A percentile compares a stretch with the other conserved stretches of the same genome.
These are phyloP conservation scores for Andrena dorsata DNA, from an alignment of 2,888 invertebrate genomes.

Conservation along the genomic window DNA sequence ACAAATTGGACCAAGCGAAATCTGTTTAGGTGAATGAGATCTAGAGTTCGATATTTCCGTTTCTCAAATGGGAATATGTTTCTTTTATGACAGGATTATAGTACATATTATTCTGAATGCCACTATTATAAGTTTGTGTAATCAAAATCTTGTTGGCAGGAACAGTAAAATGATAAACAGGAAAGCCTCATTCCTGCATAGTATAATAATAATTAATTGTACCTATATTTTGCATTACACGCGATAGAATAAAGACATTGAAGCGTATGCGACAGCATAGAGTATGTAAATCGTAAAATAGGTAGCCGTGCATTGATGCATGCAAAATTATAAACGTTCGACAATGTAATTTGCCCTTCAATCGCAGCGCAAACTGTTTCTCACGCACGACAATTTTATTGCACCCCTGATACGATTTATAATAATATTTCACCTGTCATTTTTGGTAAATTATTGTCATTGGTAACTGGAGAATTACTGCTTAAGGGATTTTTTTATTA, in stretches of 20 bases:
- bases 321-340: constrained; percentile 15
- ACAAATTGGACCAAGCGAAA: too few species aligned
- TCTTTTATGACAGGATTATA: too few species aligned
- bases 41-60: too few species aligned
- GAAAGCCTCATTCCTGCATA: too few species aligned
- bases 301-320: background rate
- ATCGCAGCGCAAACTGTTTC: constrained; percentile 3
- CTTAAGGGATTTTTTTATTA: too few species aligned
- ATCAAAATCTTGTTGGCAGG: too few species aligned
- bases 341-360: constrained; percentile 26
- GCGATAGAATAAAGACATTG: background rate
- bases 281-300: constrained; percentile 13
- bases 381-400: background rate
- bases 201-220: too few species aligned
- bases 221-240: background rate
- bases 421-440: background rate
- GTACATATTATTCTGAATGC: too few species aligned
- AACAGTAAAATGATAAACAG: too few species aligned
- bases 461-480: background rate
- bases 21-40: too few species aligned
- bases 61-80: too few species aligned
- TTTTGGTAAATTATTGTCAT: constrained; percentile 1
- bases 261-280: background rate
- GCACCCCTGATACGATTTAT: background rate
- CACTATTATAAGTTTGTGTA: too few species aligned